These are phyloP conservation scores for Heliconius hewitsoni DNA, from an alignment of 1,140 invertebrate genomes.

Conservation along the genomic window DNA sequence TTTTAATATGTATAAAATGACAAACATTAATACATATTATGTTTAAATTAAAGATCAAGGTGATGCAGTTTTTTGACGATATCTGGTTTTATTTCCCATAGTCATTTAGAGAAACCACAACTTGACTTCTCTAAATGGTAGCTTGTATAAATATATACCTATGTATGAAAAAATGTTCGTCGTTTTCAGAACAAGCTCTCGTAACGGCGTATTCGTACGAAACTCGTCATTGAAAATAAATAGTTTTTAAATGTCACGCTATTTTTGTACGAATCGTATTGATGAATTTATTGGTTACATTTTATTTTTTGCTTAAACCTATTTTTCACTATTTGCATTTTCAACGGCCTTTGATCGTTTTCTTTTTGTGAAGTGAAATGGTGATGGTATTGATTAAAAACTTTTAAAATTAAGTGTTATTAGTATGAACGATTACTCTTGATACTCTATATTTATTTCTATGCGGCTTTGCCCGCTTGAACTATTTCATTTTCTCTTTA, in stretches of 20 bases:
- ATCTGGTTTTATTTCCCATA: conserved; percentile 10
- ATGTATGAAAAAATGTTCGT: background rate
- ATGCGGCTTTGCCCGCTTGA: background rate
- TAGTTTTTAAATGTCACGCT: conserved; percentile 4
- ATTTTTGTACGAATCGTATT: conserved; percentile 4
- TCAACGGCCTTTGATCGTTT: background rate
- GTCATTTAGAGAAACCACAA: background rate
- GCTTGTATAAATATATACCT: background rate
- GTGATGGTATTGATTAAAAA: background rate
- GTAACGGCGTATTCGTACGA: background rate
- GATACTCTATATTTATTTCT: background rate
- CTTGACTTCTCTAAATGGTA: background rate
- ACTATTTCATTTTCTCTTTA: no score
- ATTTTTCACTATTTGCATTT: background rate
- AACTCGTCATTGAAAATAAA: background rate
- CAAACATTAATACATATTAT: background rate
- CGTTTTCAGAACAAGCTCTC: conserved; percentile 7
- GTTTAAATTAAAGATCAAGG: background rate
- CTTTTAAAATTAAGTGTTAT: background rate
- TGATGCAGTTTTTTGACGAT: background rate
- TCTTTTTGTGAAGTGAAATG: background rate
- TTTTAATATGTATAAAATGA: background rate
- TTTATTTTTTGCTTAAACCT: background rate
- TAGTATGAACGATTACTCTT: no score
- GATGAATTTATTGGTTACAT: background rate